Evolutionary conservation across 1,140 invertebrate genomes (phyloP), one percentile per base, ranked within the genome.

Genomic region (Cherax destructor): DNA sequence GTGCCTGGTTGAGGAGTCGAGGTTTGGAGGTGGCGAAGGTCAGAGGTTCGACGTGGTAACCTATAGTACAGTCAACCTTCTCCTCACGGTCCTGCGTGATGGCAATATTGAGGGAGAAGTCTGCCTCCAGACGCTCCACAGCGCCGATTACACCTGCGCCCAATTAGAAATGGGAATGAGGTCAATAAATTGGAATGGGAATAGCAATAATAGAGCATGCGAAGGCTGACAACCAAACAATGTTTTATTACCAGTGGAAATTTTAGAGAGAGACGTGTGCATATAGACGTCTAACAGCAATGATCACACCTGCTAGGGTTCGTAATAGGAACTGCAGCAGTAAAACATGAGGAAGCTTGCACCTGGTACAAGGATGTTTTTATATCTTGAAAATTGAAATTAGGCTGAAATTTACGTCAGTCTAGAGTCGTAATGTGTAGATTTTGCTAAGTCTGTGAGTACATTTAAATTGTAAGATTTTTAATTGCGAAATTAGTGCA

Each of bases 41-140:
- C 41, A 91, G 85, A 9, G 89, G 89, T 18, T 91, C 89, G 11
- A 91, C 76, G 61, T 91, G 89, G 74, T 91, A 91, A 0, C 89
- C 89, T 10, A 85, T 84, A 18, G 89, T 91, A n/a, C 89, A 91
- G 24, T 91, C 89, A 6, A 91, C 89, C 30, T 78, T 78, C 56
- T 91, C 89, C 49, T 91, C 89, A 18, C 89, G 56, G 74, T 91
- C 89, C n/a, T 91, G 89, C 0, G 89, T 91, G 56, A 91, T 91
- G 9, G 89, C 89, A 21, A 91, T 86, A 76, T 91, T 91, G 24
- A 91, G 76, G 4, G 89, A 91, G 59, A 91, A 91, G 65, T 78
- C 89, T 41, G 89, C 89, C 74, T 91, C 89, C 74, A 78, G 11
- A 21, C 89, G 79, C 83, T 91, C 89, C 72, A 91, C 89, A 16